Base-by-base conservation (phyloP, 2,113 vertebrate species). In the Lophura nycthemera region DNA sequence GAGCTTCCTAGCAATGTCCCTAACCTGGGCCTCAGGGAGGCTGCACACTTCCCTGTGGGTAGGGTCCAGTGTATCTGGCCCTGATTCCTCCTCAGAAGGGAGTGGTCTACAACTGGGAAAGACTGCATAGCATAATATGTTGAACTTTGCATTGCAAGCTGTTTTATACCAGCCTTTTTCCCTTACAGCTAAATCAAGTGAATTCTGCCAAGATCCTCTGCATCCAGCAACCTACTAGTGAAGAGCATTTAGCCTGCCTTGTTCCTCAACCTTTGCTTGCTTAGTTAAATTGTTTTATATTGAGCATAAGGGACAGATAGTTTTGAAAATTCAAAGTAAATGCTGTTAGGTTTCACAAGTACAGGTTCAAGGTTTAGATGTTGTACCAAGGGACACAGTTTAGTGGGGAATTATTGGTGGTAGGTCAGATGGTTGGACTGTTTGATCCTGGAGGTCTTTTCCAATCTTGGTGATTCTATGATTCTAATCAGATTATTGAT, bases 291-390 rank as follows among this genome's bases (percentile, higher is more conserved):
- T 48, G 57, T 87, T 85, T 89, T 89, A 21, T 60, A 3, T 54
- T 63, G 77, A 69, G 48, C 71, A n/a, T 74, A 76, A 43, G 42
- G 6, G 42, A 43, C 45, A 89, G 93, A 86, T 95, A 76, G 76
- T 89, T 96, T 95, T 86, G 30, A 70, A 90, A 71, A 52, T 91
- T 86, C 72, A 61, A 61, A 36, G 59, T 61, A 61, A 36, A 61
- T 36, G 59, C 80, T 95, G 82, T 92, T 86, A 90, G 88, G 78
- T 89, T 90, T 94, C 78, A 91, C 57, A 89, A 84, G 88, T 83
- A 78, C n/a, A 71, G 71, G 30, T 86, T 94, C 91, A 93, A 95
- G 83, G 86, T 48, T 48, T 22, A 48, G 47, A 48, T 48, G 47
- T 11, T 48, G 47, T 48, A 48, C 47, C 47, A 22, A n/a, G n/a